phyloP scores from a whole-genome alignment of 2,888 invertebrate species.

The Synanthedon formicaeformis region DNA sequence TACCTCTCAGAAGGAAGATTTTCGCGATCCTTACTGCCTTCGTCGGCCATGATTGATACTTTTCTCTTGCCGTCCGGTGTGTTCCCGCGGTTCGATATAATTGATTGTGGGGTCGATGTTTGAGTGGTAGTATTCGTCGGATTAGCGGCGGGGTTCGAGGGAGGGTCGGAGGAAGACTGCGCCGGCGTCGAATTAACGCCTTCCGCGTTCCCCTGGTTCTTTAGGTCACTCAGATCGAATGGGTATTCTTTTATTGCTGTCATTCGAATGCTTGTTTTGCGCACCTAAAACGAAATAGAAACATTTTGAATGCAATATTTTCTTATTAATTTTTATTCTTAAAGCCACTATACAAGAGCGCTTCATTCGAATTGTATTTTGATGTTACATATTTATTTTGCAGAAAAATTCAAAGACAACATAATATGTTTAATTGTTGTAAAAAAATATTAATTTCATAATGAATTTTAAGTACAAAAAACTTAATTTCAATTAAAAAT shows the following conservation, averaged over 20 bases:
- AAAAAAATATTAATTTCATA: too few relatives aligned
- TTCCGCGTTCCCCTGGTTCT: conserved; percentile 25
- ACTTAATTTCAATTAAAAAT: too few relatives aligned
- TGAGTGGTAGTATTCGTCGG: conserved; percentile 7
- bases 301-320: too few relatives aligned
- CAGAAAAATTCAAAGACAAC: too few relatives aligned
- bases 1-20: conserved; percentile 75
- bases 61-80: conserved; percentile 64
- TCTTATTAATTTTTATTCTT: too few relatives aligned
- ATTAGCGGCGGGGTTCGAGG: not conserved
- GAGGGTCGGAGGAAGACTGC: conserved; percentile 4
- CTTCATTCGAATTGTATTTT: too few relatives aligned
- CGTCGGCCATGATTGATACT: conserved; percentile 75
- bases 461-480: too few relatives aligned
- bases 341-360: too few relatives aligned
- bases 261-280: conserved; percentile 66
- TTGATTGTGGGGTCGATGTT: conserved; percentile 7
- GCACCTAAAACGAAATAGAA: conserved; percentile 37
- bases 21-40: conserved; percentile 70
- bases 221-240: conserved; percentile 59
- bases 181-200: conserved; percentile 12
- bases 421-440: too few relatives aligned
- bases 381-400: too few relatives aligned
- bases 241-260: conserved; percentile 66
- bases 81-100: conserved; percentile 10